These are phyloP conservation scores for Theretra japonica DNA, from an alignment of 2,888 invertebrate species.

Conservation along the genomic window DNA sequence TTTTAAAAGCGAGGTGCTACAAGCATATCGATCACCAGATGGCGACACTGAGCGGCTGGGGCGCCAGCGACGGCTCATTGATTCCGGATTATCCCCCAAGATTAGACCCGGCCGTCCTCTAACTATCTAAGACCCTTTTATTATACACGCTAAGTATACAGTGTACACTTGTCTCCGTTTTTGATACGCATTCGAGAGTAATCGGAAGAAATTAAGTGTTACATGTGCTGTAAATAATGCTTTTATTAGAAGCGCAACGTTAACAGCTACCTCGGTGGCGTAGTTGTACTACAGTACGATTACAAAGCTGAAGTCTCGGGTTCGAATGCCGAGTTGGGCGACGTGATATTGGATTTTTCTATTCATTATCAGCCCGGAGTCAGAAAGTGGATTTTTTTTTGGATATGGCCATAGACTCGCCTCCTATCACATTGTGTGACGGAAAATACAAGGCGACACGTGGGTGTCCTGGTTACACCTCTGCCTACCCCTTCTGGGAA, in stretches of 20 bases:
- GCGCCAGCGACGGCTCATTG: constrained; percentile 32
- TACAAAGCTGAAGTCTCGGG: too few species aligned
- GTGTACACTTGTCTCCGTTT: neutral
- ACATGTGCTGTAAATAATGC: neutral
- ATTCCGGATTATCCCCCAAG: constrained; percentile 41
- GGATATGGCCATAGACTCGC: too few species aligned
- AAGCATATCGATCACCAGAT: constrained; percentile 12
- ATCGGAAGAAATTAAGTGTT: neutral
- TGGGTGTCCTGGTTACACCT: too few species aligned
- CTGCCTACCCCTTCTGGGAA: too few species aligned
- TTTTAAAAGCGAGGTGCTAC: neutral
- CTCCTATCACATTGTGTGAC: too few species aligned
- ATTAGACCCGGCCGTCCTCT: constrained; percentile 38
- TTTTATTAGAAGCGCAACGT: neutral
- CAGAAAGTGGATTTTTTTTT: too few species aligned
- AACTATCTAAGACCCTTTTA: constrained; percentile 42
- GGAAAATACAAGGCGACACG: too few species aligned
- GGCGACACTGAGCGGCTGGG: neutral
- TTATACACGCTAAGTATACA: constrained; percentile 33
- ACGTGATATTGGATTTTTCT: too few species aligned
- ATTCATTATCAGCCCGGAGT: too few species aligned
- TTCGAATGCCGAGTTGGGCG: too few species aligned
- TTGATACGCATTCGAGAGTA: neutral
- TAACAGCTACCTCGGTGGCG: too few species aligned
- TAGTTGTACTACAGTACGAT: too few species aligned